Evolutionary conservation across 2,888 invertebrate genomes (phyloP).

Genomic region (Poecilus cupreus): DNA sequence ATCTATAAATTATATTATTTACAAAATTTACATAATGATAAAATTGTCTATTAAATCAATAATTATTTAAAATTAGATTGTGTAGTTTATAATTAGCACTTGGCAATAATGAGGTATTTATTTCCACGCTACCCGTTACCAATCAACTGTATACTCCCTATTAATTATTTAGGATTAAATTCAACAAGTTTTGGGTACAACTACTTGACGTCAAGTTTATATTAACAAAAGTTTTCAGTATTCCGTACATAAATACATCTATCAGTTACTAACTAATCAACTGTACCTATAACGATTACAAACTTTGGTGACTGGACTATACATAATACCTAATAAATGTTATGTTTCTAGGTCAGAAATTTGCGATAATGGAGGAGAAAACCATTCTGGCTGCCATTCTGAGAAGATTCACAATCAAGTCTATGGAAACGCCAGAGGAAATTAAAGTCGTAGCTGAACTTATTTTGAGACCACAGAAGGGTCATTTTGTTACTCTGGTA

Average conservation of each 20-base stretch:
- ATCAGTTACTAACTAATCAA: neutral
- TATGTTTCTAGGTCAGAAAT: slow-evolving; percentile 66
- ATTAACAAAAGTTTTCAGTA: neutral
- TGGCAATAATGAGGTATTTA: too few relatives aligned
- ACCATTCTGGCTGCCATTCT: slow-evolving; percentile 65
- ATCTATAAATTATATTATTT: too few relatives aligned
- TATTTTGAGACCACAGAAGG: slow-evolving; percentile 63
- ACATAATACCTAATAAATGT: neutral
- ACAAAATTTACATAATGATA: too few relatives aligned
- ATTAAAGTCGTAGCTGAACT: slow-evolving; percentile 63
- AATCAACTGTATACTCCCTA: neutral
- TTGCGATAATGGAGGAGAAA: slow-evolving; percentile 66
- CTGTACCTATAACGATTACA: neutral
- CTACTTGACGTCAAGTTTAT: neutral
- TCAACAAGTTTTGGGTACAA: too few relatives aligned
- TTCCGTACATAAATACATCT: neutral
- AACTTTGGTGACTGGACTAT: neutral
- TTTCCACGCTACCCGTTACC: too few relatives aligned
- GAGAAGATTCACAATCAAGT: slow-evolving; percentile 65
- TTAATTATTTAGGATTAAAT: neutral
- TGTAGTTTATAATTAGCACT: too few relatives aligned
- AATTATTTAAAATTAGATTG: too few relatives aligned
- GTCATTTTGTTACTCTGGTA: slow-evolving; percentile 63
- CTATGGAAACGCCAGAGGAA: slow-evolving; percentile 64
- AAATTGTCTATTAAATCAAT: too few relatives aligned